Conservation (phyloP, 2,888 invertebrate genomes). For the Drepana falcataria region DNA sequence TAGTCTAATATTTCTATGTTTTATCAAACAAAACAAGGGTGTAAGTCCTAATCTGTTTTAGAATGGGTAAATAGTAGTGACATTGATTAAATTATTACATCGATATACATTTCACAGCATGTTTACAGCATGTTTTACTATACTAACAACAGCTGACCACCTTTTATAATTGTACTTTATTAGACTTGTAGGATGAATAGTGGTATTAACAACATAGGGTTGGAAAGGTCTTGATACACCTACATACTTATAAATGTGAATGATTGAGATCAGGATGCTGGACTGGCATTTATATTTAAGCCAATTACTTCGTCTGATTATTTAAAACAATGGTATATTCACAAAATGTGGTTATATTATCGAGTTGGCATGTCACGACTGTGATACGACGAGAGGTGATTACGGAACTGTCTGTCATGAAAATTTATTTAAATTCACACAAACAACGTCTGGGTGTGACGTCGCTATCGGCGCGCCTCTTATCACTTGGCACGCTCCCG, state of each 20-base stretch:
- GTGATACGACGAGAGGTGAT: conserved; percentile 69
- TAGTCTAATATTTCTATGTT: no score
- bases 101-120: no score
- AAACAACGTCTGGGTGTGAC: conserved; percentile 79
- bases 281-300: background rate
- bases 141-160: no score
- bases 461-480: conserved; percentile 77
- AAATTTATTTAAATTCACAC: conserved; percentile 79
- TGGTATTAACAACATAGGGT: no score
- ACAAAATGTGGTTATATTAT: conserved; percentile 40
- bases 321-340: conserved; percentile 26
- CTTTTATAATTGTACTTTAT: no score
- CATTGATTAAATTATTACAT: no score
- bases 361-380: conserved; percentile 64
- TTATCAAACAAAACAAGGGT: no score
- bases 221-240: no score
- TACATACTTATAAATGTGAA: background rate
- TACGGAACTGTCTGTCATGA: conserved; percentile 79
- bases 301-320: conserved; percentile 20
- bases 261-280: background rate
- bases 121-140: no score
- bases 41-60: no score
- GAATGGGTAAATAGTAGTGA: no score
- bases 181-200: no score
- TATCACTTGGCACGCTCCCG: conserved; percentile 78